phyloP scores from a whole-genome alignment of 2,797 vertebrate genomes.

The Paguma larvata region DNA sequence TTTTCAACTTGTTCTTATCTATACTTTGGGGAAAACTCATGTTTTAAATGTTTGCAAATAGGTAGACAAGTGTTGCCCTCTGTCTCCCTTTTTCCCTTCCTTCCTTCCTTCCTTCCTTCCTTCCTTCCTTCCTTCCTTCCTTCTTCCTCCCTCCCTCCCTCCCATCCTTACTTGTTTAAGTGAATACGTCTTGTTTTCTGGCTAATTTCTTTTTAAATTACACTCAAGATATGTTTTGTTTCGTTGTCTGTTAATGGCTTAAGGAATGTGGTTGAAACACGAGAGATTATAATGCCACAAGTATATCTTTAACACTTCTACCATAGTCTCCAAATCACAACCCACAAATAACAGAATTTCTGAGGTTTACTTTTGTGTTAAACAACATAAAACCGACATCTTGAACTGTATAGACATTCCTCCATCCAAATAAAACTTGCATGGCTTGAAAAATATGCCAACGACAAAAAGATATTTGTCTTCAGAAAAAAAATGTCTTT shows the following conservation, averaged over 20 bases:
- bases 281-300: neutral
- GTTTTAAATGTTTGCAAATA: neutral
- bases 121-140: no score
- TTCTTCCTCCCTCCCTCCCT: neutral
- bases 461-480: neutral
- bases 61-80: neutral
- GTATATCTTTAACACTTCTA: neutral
- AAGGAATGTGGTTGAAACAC: neutral
- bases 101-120: neutral
- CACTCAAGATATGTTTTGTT: neutral
- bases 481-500: neutral
- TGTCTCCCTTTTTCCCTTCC: neutral
- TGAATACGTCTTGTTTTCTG: neutral
- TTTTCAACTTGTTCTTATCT: neutral
- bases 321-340: neutral
- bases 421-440: neutral
- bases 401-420: neutral
- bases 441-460: neutral
- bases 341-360: neutral
- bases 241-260: neutral
- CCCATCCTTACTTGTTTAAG: neutral
- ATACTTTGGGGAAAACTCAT: neutral
- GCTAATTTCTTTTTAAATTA: neutral
- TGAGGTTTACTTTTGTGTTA: neutral
- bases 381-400: neutral